Base-by-base conservation (phyloP, 2,113 vertebrate genomes). In the Nothocercus julius region DNA sequence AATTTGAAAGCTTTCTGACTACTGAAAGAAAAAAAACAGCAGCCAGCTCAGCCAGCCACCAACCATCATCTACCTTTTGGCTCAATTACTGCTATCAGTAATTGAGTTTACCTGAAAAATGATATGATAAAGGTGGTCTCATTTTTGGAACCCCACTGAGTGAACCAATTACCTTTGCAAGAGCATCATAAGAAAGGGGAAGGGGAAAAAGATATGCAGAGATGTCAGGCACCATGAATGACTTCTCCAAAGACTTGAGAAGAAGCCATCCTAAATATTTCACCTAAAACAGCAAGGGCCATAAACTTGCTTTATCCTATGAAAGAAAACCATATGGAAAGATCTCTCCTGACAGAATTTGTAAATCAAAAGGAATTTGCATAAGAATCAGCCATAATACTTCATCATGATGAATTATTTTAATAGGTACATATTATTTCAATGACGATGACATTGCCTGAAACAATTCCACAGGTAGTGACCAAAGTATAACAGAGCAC, bases 401-500 rank as follows among this genome's bases (percentile, higher is more conserved):
- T 76, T 81, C 34, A 84, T 56, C 68, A 25, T 14, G 15, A 66
- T 20, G 27, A 84, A 79, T 8, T 73, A 62, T 68, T 91, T 91
- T 38, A 90, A 80, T 3, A 87, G 68, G 68, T 32, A 72, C 1
- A n/a, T 42, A 58, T 22, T 72, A 91, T 72, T 78, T 62, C 38
- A 82, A 90, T 85, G 87, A 93, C 62, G 21, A 79, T 91, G 75
- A 77, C 5, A 38, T 67, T 92, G 88, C 78, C 86, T 94, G 89
- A 94, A 95, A 93, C 62, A 92, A 87, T 94, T 96, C 90, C 94
- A 95, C 77, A 96, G 92, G 83, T 59, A 88, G 85, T 92, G 70
- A 93, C 78, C 58, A 67, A 92, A 90, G 49, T 72, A 54, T 61
- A 40, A 22, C 83, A 93, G 38, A 81, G 70, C 54, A 49, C 49